Evolutionary conservation across 2,797 vertebrate genomes (phyloP).

Genomic region (Myotis pilosus): DNA sequence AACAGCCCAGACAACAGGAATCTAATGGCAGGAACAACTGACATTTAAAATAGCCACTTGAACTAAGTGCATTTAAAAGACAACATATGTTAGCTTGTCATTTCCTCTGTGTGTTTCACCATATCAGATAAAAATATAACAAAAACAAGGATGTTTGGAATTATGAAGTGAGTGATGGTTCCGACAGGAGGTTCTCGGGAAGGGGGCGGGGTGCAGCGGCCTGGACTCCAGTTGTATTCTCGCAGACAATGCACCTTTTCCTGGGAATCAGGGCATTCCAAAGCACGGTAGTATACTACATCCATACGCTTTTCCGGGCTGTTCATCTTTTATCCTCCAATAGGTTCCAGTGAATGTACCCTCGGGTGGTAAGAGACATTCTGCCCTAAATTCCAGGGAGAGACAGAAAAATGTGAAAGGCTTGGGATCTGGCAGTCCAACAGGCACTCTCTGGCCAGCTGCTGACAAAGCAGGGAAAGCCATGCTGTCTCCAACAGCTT

Average conservation of each 20-base stretch:
- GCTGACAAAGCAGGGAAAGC: slow-evolving; percentile 55
- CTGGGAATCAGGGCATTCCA: neutral
- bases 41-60: slow-evolving; percentile 67
- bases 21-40: slow-evolving; percentile 50
- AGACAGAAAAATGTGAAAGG: slow-evolving; percentile 23
- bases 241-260: neutral
- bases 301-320: neutral
- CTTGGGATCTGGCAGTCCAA: slow-evolving; percentile 36
- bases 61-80: slow-evolving; percentile 70
- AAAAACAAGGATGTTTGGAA: slow-evolving; percentile 73
- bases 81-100: slow-evolving; percentile 39
- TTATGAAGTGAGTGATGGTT: slow-evolving; percentile 22
- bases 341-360: slow-evolving; percentile 1
- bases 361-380: neutral
- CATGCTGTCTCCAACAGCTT: slow-evolving; percentile 53
- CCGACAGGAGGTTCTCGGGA: neutral
- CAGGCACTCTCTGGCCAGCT: slow-evolving; percentile 47
- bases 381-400: slow-evolving; percentile 42
- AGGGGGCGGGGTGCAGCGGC: neutral
- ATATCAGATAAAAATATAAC: slow-evolving; percentile 77
- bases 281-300: neutral
- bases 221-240: neutral
- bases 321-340: slow-evolving; percentile 2
- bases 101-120: slow-evolving; percentile 34
- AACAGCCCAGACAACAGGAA: slow-evolving; percentile 34